Percentiles rank a stretch among this genome's conserved stretches.
Evolutionary conservation across 2,888 invertebrate genomes (phyloP).

Genomic region (Antitype chi): DNA sequence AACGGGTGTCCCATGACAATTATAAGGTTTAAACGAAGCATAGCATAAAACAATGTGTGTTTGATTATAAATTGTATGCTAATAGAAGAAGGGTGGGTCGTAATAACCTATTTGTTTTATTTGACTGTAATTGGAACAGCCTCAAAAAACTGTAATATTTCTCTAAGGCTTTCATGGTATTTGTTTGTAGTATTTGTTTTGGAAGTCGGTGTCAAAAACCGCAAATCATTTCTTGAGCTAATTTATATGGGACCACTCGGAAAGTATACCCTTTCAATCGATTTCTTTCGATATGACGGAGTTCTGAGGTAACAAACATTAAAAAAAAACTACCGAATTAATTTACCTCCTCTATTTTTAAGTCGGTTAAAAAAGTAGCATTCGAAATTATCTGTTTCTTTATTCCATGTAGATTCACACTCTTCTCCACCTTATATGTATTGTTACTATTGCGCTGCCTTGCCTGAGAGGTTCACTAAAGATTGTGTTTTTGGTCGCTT

Average conservation of each 20-base stretch:
- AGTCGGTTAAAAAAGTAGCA: too few species aligned
- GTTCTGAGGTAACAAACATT: too few species aligned
- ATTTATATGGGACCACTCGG: too few species aligned
- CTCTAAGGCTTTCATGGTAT: background rate
- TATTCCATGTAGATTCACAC: background rate
- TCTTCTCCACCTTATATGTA: background rate
- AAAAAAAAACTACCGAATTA: too few species aligned
- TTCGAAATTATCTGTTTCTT: background rate
- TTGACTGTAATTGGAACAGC: background rate
- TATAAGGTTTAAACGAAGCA: background rate
- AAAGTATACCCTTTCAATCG: too few species aligned
- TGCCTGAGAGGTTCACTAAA: background rate
- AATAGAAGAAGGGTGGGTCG: background rate
- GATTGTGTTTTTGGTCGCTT: background rate
- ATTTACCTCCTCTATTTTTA: too few species aligned
- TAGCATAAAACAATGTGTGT: background rate
- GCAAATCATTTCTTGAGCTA: too few species aligned
- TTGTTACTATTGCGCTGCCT: background rate
- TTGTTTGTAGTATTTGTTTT: too few species aligned
- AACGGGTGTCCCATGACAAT: slow-evolving; percentile 18
- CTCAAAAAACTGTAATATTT: background rate
- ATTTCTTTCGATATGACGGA: too few species aligned
- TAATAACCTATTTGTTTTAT: background rate
- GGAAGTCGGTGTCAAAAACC: too few species aligned
- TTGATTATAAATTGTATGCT: background rate